phyloP scores from a whole-genome alignment of 2,113 vertebrate genomes.

The Polyodon spathula region DNA sequence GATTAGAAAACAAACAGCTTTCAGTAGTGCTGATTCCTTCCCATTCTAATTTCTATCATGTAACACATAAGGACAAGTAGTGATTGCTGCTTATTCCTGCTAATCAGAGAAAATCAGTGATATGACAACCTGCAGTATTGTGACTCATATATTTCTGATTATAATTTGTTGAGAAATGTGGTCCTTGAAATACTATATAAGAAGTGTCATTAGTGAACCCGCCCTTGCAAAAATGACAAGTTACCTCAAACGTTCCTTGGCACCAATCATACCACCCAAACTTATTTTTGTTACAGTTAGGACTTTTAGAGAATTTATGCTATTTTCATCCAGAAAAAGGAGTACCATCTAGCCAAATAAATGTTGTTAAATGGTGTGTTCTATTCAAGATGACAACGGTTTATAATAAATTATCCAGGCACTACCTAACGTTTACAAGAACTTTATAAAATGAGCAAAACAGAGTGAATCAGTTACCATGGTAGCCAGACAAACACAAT shows the following conservation, averaged over 20 bases:
- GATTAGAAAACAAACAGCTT: too few species aligned
- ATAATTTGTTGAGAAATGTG: not conserved
- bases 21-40: too few species aligned
- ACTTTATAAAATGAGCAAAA: constrained; percentile 70
- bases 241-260: constrained; percentile 44
- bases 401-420: constrained; percentile 66
- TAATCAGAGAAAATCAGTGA: too few species aligned
- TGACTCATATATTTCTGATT: too few species aligned
- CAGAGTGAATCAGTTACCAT: constrained; percentile 61
- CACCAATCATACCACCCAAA: constrained; percentile 17
- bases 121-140: too few species aligned
- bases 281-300: not conserved
- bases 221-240: constrained; percentile 29
- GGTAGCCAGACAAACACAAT: constrained; percentile 79
- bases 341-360: constrained; percentile 47
- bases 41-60: too few species aligned
- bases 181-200: not conserved
- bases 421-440: constrained; percentile 73
- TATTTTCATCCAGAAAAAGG: not conserved
- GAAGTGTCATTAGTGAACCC: constrained; percentile 44
- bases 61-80: too few species aligned
- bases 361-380: constrained; percentile 54
- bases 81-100: too few species aligned
- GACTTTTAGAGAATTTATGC: not conserved
- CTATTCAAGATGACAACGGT: constrained; percentile 74